These are phyloP conservation scores for Chloroceryle amazona DNA, from an alignment of 2,797 vertebrate genomes.

Conservation along the genomic window DNA sequence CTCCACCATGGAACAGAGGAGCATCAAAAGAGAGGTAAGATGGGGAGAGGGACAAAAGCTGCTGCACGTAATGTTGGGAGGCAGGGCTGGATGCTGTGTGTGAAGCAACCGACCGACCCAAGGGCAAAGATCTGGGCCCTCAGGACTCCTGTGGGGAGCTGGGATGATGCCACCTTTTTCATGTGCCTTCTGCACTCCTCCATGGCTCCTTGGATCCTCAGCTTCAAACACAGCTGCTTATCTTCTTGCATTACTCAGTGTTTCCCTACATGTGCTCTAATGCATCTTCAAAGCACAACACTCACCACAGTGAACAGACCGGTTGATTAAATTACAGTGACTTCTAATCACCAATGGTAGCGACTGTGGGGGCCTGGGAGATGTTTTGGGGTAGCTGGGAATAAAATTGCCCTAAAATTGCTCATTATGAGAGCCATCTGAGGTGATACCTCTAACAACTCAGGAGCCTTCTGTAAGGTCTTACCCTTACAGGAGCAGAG, in stretches of 20 bases:
- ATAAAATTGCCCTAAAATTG: conserved; percentile 11
- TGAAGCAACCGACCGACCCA: not conserved
- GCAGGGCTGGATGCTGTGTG: not conserved
- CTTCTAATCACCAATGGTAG: conserved; percentile 12
- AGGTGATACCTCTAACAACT: not conserved
- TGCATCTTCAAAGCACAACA: conserved; percentile 30
- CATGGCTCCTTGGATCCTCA: conserved; percentile 43
- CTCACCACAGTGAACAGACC: conserved; percentile 55
- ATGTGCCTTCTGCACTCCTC: not conserved
- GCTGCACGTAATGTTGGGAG: fast-evolving
- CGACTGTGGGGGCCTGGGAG: not conserved
- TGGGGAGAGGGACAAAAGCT: not conserved
- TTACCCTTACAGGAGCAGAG: not conserved
- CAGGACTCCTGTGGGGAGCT: not conserved
- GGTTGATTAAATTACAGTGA: conserved; percentile 45
- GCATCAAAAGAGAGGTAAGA: not conserved
- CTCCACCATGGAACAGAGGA: not conserved
- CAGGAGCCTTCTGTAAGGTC: not conserved
- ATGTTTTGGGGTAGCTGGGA: not conserved
- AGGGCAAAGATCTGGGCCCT: not conserved
- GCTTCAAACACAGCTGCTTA: conserved; percentile 71
- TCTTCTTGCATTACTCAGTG: conserved; percentile 58
- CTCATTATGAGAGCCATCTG: not conserved
- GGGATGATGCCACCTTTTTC: not conserved
- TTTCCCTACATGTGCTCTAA: conserved; percentile 22